These are phyloP conservation scores for Lepus townsendii DNA, from an alignment of 2,797 vertebrate genomes.

Conservation along the genomic window DNA sequence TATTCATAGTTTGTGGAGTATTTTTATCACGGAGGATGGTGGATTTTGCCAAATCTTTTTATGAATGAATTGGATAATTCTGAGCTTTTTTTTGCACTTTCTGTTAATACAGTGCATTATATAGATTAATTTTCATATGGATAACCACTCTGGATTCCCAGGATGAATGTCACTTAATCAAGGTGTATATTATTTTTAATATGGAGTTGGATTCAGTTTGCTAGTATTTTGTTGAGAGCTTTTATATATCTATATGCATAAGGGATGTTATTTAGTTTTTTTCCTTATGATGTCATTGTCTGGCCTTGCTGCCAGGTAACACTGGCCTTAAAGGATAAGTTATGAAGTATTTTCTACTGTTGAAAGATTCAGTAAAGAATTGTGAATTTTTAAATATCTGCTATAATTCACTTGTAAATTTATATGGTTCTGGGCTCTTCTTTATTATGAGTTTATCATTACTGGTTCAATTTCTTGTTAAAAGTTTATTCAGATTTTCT, in stretches of 20 bases:
- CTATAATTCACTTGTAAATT: neutral
- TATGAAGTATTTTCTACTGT: neutral
- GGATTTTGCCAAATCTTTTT: constrained; percentile 35
- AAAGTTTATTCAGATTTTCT: neutral
- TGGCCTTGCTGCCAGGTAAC: neutral
- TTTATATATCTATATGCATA: too few species aligned
- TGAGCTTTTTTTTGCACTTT: neutral
- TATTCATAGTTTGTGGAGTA: neutral
- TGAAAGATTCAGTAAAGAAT: neutral
- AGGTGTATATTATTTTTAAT: neutral
- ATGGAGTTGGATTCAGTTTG: too few species aligned
- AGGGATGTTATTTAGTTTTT: neutral
- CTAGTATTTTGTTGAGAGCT: too few species aligned
- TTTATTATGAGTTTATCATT: too few species aligned
- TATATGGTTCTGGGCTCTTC: too few species aligned
- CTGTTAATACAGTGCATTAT: neutral
- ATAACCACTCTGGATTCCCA: neutral
- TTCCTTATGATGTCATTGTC: neutral
- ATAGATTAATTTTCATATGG: constrained; percentile 17
- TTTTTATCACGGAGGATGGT: neutral
- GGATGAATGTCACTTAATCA: neutral
- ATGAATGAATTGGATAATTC: neutral
- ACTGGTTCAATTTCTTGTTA: too few species aligned
- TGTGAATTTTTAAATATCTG: neutral
- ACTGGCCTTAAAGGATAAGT: neutral